Evolutionary conservation across 2,888 invertebrate genomes (phyloP).

Genomic region (Drosophila limbata): DNA sequence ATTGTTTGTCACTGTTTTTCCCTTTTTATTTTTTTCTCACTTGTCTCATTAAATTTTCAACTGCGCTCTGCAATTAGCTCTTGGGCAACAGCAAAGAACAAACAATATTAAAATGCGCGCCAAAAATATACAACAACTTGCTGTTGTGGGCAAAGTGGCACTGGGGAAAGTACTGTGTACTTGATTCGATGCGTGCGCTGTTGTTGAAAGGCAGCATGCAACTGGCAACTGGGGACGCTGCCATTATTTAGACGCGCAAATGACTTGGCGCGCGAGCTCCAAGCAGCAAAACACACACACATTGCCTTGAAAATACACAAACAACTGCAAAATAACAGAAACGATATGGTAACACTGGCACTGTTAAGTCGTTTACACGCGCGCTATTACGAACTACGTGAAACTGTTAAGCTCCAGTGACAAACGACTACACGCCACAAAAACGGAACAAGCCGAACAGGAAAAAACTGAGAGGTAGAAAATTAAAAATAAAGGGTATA

Average conservation of each 20-base stretch:
- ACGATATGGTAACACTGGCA: conserved; percentile 36
- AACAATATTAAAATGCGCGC: conserved; percentile 59
- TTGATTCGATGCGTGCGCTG: conserved; percentile 34
- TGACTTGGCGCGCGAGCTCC: conserved; percentile 49
- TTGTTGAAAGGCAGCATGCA: conserved; percentile 65
- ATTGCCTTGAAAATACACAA: not conserved
- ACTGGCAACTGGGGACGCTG: conserved; percentile 56
- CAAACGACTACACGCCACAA: not conserved
- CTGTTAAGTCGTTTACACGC: conserved; percentile 38
- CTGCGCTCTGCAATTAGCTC: conserved; percentile 51
- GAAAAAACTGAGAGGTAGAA: not conserved
- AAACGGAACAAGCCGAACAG: not conserved
- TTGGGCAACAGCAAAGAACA: conserved; percentile 12
- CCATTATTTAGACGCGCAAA: conserved; percentile 41
- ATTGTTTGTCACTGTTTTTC: not conserved
- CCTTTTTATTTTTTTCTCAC: conserved; percentile 15
- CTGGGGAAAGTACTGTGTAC: not conserved
- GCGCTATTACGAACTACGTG: not conserved
- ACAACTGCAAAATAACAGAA: conserved; percentile 1
- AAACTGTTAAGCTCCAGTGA: not conserved
- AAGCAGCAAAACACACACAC: conserved; percentile 4
- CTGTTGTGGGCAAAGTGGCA: conserved; percentile 3
- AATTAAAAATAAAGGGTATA: not conserved
- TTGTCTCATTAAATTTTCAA: conserved; percentile 56
- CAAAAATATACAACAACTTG: conserved; percentile 45